Percentiles rank a stretch among this genome's conserved stretches.
These are phyloP conservation scores for Condylostylus longicornis DNA, from an alignment of 1,140 invertebrate genomes.

Conservation along the genomic window DNA sequence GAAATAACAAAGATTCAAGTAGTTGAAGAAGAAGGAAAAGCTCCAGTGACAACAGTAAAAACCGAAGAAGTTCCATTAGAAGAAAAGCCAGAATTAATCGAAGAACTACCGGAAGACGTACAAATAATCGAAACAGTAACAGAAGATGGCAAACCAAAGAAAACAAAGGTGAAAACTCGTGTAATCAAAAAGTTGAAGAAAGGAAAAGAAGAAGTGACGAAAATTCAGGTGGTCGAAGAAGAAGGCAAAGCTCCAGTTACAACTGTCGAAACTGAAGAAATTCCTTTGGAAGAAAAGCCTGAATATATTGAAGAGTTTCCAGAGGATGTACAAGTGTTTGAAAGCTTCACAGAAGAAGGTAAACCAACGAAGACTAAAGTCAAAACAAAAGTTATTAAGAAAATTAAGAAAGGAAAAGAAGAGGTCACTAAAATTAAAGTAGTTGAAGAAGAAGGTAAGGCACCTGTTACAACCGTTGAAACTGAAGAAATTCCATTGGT, in stretches of 20 bases:
- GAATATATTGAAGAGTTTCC: slow-evolving; percentile 28
- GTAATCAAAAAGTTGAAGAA: slow-evolving; percentile 21
- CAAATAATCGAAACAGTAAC: slow-evolving; percentile 19
- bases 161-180: slow-evolving; percentile 14
- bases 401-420: slow-evolving; percentile 20
- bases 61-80: slow-evolving; percentile 9
- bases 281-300: slow-evolving; percentile 11
- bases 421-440: slow-evolving; percentile 13
- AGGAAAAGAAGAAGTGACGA: slow-evolving; percentile 21
- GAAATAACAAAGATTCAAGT: slow-evolving; percentile 22
- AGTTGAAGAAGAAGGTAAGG: slow-evolving; percentile 27
- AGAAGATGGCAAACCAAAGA: slow-evolving; percentile 19
- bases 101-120: slow-evolving; percentile 19
- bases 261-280: slow-evolving; percentile 17
- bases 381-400: slow-evolving; percentile 18
- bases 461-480: slow-evolving; percentile 19
- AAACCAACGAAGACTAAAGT: slow-evolving; percentile 8
- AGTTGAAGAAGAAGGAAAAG: slow-evolving; percentile 24
- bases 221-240: slow-evolving; percentile 21
- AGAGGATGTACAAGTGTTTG: slow-evolving; percentile 15
- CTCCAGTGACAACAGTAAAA: slow-evolving; percentile 16
- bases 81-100: slow-evolving; percentile 7
- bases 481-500: slow-evolving; percentile 9
- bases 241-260: slow-evolving; percentile 13
- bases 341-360: slow-evolving; percentile 9